Conservation (phyloP, 1,140 invertebrate species). For the Eupristina koningsbergeri region DNA sequence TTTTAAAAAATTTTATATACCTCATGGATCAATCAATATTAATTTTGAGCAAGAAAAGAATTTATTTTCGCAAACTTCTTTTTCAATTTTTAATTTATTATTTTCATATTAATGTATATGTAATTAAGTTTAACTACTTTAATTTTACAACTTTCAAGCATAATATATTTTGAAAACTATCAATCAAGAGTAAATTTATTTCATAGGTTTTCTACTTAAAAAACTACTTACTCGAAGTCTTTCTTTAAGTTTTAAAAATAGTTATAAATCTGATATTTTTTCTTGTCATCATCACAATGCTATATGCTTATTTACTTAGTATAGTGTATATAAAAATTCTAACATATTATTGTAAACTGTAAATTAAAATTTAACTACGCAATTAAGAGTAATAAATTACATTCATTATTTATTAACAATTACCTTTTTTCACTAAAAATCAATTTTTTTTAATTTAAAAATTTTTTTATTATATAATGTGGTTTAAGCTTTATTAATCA, state of each 20-base stretch:
- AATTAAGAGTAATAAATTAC: not conserved
- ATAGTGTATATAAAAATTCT: not conserved
- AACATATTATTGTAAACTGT: not conserved
- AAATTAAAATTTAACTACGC: not conserved
- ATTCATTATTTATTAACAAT: not conserved
- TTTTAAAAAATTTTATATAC: no score
- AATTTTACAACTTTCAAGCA: no score
- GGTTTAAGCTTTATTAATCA: no score
- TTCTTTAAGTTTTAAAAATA: conserved; percentile 13
- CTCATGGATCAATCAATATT: no score
- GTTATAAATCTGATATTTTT: not conserved
- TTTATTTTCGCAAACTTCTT: no score
- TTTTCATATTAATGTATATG: no score
- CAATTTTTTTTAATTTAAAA: not conserved
- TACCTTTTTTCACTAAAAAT: not conserved
- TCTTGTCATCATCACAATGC: not conserved
- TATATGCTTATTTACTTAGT: conserved; percentile 23
- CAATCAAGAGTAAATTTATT: no score
- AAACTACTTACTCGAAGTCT: not conserved
- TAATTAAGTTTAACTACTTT: no score
- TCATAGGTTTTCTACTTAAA: not conserved
- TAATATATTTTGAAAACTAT: no score
- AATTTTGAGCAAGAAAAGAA: no score
- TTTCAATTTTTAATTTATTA: no score
- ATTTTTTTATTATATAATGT: no score